These are phyloP conservation scores for Ectemnius cavifrons DNA, from an alignment of 2,888 invertebrate genomes.

Conservation along the genomic window DNA sequence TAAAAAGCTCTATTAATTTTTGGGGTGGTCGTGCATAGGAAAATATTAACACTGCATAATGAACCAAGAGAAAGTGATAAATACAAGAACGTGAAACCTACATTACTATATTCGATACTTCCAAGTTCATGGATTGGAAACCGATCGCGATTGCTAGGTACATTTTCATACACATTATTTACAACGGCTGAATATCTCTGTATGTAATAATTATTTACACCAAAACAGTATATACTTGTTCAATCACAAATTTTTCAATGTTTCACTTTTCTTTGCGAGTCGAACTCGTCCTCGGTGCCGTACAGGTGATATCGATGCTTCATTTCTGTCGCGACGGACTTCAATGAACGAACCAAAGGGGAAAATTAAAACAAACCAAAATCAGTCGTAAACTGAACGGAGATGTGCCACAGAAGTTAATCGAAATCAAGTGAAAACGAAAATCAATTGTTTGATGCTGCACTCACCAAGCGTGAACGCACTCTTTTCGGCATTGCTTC, in stretches of 20 bases:
- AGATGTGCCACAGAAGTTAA: slow-evolving; percentile 24
- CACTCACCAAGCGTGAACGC: slow-evolving; percentile 79
- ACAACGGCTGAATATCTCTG: slow-evolving; percentile 45
- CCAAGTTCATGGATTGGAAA: no score
- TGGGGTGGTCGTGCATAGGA: no score
- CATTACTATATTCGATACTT: background rate
- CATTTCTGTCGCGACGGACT: slow-evolving; percentile 80
- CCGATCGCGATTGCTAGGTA: slow-evolving; percentile 39
- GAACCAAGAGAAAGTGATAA: background rate
- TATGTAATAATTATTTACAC: slow-evolving; percentile 55
- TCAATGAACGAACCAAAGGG: slow-evolving; percentile 67
- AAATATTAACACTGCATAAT: no score
- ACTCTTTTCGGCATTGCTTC: slow-evolving; percentile 82
- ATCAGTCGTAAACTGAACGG: slow-evolving; percentile 26
- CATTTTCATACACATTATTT: slow-evolving; percentile 49
- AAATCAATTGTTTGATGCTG: slow-evolving; percentile 52
- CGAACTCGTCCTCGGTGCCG: slow-evolving; percentile 75
- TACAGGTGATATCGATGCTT: slow-evolving; percentile 79
- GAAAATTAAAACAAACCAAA: slow-evolving; percentile 46
- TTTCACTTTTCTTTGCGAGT: slow-evolving; percentile 71
- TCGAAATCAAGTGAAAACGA: slow-evolving; percentile 2
- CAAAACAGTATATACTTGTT: slow-evolving; percentile 28
- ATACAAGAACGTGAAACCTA: background rate
- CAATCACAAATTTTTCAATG: slow-evolving; percentile 40
- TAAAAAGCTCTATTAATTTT: no score